These are phyloP conservation scores for Ommatoiulus sabulosus DNA, from an alignment of 2,888 invertebrate species.

Conservation along the genomic window DNA sequence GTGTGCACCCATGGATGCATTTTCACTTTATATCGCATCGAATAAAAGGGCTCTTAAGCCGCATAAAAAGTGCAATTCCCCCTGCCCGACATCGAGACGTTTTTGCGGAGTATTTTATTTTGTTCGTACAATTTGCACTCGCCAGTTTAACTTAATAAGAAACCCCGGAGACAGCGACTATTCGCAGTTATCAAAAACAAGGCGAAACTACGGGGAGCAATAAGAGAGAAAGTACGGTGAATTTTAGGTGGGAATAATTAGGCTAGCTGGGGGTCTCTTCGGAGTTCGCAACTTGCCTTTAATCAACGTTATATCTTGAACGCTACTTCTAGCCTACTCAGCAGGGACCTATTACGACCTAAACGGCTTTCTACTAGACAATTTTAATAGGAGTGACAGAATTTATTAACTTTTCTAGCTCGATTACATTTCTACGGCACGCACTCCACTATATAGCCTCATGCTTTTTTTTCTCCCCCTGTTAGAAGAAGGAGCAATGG, in stretches of 20 bases:
- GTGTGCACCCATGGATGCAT: not conserved
- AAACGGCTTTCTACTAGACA: constrained; percentile 55
- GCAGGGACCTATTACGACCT: constrained; percentile 28
- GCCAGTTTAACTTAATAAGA: constrained; percentile 51
- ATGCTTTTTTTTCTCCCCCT: not conserved
- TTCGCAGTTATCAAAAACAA: constrained; percentile 41
- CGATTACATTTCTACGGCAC: constrained; percentile 41
- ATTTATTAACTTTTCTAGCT: constrained; percentile 52
- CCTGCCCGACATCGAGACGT: not conserved
- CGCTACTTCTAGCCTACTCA: constrained; percentile 9
- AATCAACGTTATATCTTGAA: constrained; percentile 53
- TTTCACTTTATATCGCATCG: not conserved
- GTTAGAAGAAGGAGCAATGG: not conserved
- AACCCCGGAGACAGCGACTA: constrained; percentile 12
- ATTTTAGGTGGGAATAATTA: constrained; percentile 50
- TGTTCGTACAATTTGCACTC: constrained; percentile 46
- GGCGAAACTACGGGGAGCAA: constrained; percentile 47
- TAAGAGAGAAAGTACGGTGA: constrained; percentile 43
- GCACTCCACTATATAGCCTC: not conserved
- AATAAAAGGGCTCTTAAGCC: constrained; percentile 14
- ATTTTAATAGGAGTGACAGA: constrained; percentile 56
- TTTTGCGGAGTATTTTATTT: constrained; percentile 36
- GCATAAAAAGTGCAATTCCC: constrained; percentile 34
- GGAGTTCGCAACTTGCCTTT: constrained; percentile 42
- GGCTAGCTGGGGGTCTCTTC: constrained; percentile 42